Base-by-base conservation (phyloP, 2,797 vertebrate species). In the Microctenopoma steveboyesi region DNA sequence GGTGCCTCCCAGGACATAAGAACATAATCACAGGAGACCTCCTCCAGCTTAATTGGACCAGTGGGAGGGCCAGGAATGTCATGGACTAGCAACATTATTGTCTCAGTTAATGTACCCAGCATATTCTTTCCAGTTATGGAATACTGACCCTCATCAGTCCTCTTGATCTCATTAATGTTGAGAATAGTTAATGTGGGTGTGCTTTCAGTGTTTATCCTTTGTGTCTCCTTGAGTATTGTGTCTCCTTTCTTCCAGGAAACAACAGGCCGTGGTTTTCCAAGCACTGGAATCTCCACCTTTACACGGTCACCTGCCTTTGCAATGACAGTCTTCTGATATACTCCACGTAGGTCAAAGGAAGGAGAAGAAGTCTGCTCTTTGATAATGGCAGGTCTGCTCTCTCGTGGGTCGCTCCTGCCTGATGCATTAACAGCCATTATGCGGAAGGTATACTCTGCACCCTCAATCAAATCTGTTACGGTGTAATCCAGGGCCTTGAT, bases 391-490 rank as follows among this genome's bases (percentile, higher is more conserved):
- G 98, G 97, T 53, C 97, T 95, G 83, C 98, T 98, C 91, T 99
- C 98, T 85, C 98, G 95, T 57, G 98, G 97, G 76, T 97, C 96
- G 67, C 98, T 99, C 91, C 96, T 96, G 69, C 98, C 98, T 43
- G 96, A 96, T 73, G 93, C 96, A 85, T 99, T 99, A 48, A 98
- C 97, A 56, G 98, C 98, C 95, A 98, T 99, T 70, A 99, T 96
- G 70, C 96, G 96, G 95, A 99, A 99, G 48, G 93, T 94, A 69
- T 99, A 99, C 81, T 99, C 97, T 82, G 96, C 95, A 55, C 95
- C 96, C 92, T 99, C 96, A 42, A 91, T 95, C 57, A 99, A 92
- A 85, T 99, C 97, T 85, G 93, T 94, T 53, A 94, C 96, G 35
- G 95, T 92, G 69, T 94, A 99, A 77, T 99, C 97, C 78, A 99